Evolutionary conservation across 2,113 vertebrate genomes (phyloP).

Genomic region (Grallaria varia): DNA sequence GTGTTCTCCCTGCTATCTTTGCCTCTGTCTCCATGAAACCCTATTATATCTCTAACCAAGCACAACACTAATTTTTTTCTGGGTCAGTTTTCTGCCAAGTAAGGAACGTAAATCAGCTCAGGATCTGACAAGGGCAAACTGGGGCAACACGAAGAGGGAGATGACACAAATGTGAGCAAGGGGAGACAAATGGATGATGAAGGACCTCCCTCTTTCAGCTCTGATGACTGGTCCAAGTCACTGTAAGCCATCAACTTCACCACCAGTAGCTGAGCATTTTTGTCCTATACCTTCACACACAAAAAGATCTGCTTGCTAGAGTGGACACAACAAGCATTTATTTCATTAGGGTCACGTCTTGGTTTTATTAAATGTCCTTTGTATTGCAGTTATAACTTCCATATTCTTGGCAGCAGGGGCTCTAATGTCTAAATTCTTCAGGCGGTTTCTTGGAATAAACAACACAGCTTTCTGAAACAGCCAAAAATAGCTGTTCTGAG

Average conservation of each 20-base stretch:
- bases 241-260: not conserved
- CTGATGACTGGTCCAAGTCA: not conserved
- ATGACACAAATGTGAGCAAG: not conserved
- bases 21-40: not conserved
- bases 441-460: not conserved
- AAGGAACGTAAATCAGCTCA: not conserved
- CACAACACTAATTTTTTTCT: not conserved
- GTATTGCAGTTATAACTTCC: not conserved
- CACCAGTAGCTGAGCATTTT: not conserved
- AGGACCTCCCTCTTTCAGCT: not conserved
- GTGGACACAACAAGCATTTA: not conserved
- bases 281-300: not conserved
- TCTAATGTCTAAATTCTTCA: not conserved
- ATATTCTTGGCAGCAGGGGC: not conserved
- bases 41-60: not conserved
- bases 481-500: not conserved
- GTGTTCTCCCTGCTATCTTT: not conserved
- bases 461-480: not conserved
- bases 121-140: not conserved
- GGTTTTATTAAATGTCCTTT: not conserved
- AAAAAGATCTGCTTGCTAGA: not conserved
- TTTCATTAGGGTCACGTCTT: not conserved
- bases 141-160: not conserved
- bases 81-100: not conserved
- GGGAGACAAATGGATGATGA: not conserved